phyloP scores from a whole-genome alignment of 2,888 invertebrate species.

The Lymantria monacha region DNA sequence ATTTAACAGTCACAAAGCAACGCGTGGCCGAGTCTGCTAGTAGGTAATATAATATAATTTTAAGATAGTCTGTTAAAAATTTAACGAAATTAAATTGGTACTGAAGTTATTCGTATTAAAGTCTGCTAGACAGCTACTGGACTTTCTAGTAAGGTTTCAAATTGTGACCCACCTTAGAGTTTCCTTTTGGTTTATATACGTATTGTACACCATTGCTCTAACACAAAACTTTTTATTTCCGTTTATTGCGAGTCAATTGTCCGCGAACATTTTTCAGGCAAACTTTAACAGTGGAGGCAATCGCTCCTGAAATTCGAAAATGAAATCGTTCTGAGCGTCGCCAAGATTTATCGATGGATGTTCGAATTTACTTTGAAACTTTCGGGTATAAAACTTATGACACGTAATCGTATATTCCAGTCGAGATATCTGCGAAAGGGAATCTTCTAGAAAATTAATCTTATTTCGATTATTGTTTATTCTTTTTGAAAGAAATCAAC shows the following conservation, averaged over 20 bases:
- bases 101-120: conserved; percentile 54
- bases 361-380: conserved; percentile 81
- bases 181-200: conserved; percentile 73
- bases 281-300: conserved; percentile 82
- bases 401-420: conserved; percentile 79
- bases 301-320: conserved; percentile 83
- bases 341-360: conserved; percentile 82
- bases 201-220: conserved; percentile 77
- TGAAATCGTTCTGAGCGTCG: conserved; percentile 81
- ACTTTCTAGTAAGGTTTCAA: conserved; percentile 59
- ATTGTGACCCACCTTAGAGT: conserved; percentile 66
- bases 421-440: conserved; percentile 54
- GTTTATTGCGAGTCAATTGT: conserved; percentile 81
- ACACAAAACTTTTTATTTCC: conserved; percentile 82
- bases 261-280: conserved; percentile 82
- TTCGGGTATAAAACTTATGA: conserved; percentile 81
- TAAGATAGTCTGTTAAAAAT: too few relatives aligned
- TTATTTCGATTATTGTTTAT: conserved; percentile 49
- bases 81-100: too few relatives aligned
- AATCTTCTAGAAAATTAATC: conserved; percentile 56
- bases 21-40: too few relatives aligned
- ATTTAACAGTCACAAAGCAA: too few relatives aligned
- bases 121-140: conserved; percentile 54
- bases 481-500: conserved; percentile 21
- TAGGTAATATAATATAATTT: too few relatives aligned